Evolutionary conservation across 30 jellyfish, hydroid and myxozoan genomes (phyloP).

Genomic region (Pseudorhiza aurosa): DNA sequence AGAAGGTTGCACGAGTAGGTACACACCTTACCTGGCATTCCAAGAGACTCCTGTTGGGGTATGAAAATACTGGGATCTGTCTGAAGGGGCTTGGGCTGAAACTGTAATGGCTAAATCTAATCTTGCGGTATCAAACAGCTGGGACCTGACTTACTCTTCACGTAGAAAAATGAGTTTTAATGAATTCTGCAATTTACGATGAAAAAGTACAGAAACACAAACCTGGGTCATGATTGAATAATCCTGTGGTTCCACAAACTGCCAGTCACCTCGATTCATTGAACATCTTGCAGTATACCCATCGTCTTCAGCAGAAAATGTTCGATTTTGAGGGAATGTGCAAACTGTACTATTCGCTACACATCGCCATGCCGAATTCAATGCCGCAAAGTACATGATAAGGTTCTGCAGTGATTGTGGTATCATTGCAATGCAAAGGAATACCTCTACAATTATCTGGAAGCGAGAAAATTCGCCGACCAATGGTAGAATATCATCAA

Average conservation of each 20-base stretch:
- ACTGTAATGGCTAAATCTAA: no score
- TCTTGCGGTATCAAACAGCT: no score
- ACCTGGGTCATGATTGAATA: constrained; percentile 83
- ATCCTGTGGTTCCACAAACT: constrained; percentile 61
- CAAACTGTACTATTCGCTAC: constrained; percentile 74
- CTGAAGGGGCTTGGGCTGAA: no score
- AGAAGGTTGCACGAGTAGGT: no score
- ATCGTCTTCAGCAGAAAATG: constrained; percentile 14
- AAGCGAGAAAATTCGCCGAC: constrained; percentile 81
- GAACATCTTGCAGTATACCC: constrained; percentile 55
- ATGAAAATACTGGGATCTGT: no score
- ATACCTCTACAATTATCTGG: constrained; percentile 48
- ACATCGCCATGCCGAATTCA: constrained; percentile 80
- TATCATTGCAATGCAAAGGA: constrained; percentile 56
- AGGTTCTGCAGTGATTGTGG: constrained; percentile 72
- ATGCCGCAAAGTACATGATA: constrained; percentile 83
- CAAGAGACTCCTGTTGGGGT: no score
- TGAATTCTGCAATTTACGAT: no score
- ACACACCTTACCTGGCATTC: no score
- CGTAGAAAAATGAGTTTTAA: no score
- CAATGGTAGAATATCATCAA: constrained; percentile 58
- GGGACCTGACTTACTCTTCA: no score
- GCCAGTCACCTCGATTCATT: constrained; percentile 75
- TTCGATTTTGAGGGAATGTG: constrained; percentile 13
- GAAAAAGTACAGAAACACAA: no score